Evolutionary conservation across 2,797 vertebrate species (phyloP).

Genomic region (Gorsachius magnificus): DNA sequence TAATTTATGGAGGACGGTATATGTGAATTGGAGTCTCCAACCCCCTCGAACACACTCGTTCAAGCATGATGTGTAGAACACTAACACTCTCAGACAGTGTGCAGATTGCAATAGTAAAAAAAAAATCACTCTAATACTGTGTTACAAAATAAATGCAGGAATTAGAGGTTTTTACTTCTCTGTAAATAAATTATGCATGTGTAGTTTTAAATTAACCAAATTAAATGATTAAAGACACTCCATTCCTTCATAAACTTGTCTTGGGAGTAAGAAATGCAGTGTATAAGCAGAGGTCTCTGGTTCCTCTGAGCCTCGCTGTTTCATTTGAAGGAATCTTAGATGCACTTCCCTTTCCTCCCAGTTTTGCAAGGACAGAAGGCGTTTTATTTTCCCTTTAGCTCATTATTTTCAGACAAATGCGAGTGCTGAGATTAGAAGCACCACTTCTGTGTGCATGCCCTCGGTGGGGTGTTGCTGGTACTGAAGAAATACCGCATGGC

Average conservation of each 20-base stretch:
- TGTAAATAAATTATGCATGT: constrained; percentile 84
- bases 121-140: constrained; percentile 72
- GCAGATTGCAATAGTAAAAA: constrained; percentile 72
- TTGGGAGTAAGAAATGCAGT: constrained; percentile 68
- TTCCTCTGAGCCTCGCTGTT: constrained; percentile 43
- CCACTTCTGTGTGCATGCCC: not conserved
- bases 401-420: constrained; percentile 35
- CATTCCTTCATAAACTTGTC: constrained; percentile 86
- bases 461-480: not conserved
- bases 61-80: constrained; percentile 72
- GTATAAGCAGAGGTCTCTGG: constrained; percentile 9
- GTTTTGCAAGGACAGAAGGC: not conserved
- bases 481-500: not conserved
- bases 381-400: constrained; percentile 29
- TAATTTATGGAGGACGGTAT: constrained; percentile 80
- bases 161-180: constrained; percentile 86
- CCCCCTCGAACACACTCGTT: constrained; percentile 57
- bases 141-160: constrained; percentile 86
- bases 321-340: constrained; percentile 45
- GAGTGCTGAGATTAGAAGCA: not conserved
- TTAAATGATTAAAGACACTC: constrained; percentile 90
- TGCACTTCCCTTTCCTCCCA: not conserved
- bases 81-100: constrained; percentile 80
- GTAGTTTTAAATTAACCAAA: constrained; percentile 85
- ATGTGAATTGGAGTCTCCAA: constrained; percentile 71